A percentile compares a stretch with the other conserved stretches of the same genome.
These are phyloP conservation scores for Lontra canadensis DNA, from an alignment of 2,113 vertebrate species.

Conservation along the genomic window DNA sequence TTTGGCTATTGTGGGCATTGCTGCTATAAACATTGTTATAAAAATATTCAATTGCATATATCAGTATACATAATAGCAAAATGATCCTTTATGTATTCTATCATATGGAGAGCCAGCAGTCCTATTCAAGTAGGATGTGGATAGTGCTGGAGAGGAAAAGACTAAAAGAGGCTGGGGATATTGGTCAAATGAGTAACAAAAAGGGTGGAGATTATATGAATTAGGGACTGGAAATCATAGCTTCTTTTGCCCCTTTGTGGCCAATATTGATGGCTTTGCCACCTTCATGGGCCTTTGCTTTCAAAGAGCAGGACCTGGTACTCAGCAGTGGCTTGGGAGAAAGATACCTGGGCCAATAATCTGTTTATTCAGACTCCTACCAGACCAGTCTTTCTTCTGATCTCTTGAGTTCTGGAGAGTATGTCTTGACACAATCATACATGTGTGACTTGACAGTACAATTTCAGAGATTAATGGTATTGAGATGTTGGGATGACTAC, in stretches of 20 bases:
- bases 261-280: not conserved
- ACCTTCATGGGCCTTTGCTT: not conserved
- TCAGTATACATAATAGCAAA: not conserved
- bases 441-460: not conserved
- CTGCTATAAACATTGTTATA: not conserved
- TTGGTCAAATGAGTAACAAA: not conserved
- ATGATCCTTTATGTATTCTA: not conserved
- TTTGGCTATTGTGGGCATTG: not conserved
- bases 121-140: not conserved
- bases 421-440: not conserved
- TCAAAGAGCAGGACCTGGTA: not conserved
- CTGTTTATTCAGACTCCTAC: not conserved
- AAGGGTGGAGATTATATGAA: not conserved
- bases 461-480: not conserved
- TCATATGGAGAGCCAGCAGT: not conserved
- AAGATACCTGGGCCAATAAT: not conserved
- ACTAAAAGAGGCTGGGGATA: not conserved
- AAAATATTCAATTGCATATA: not conserved
- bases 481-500: not conserved
- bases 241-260: not conserved
- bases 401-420: not conserved
- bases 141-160: not conserved
- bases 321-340: not conserved
- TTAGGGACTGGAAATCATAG: not conserved
- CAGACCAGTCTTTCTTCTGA: not conserved